Evolutionary conservation across 35 echinoderm and acorn worm species (phyloP).

Genomic region (Lytechinus variegatus): DNA sequence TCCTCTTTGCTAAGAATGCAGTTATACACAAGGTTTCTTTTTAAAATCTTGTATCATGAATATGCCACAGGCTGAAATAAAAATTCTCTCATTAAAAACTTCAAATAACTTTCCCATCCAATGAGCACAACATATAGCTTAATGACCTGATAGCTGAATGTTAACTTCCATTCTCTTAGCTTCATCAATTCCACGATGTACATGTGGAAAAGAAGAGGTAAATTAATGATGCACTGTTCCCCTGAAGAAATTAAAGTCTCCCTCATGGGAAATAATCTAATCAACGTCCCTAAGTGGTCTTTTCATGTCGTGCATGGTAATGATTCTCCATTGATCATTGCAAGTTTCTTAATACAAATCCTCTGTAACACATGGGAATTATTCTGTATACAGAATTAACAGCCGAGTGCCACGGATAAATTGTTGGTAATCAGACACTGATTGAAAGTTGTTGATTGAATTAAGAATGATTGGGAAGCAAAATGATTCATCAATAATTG

Average conservation of each 20-base stretch:
- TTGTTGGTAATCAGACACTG: not conserved
- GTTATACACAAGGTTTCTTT: no score
- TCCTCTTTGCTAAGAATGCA: no score
- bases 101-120: no score
- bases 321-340: not conserved
- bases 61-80: no score
- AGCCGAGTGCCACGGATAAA: not conserved
- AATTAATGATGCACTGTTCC: not conserved
- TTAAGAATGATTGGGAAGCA: not conserved
- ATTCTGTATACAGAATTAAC: not conserved
- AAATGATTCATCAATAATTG: not conserved
- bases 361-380: not conserved
- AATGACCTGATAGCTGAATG: not conserved
- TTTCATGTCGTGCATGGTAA: not conserved
- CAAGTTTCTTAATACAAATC: not conserved
- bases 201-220: not conserved
- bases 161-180: not conserved
- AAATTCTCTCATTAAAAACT: no score
- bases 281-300: not conserved
- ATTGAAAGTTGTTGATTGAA: slow-evolving; percentile 4
- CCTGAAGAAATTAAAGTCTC: not conserved
- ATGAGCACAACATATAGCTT: no score
- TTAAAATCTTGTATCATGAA: no score
- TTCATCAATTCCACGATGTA: not conserved
- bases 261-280: slow-evolving; percentile 11